Evolutionary conservation across 2,888 invertebrate genomes (phyloP), one percentile per base, ranked within the genome.

Genomic region (Falcaria lacertinaria): DNA sequence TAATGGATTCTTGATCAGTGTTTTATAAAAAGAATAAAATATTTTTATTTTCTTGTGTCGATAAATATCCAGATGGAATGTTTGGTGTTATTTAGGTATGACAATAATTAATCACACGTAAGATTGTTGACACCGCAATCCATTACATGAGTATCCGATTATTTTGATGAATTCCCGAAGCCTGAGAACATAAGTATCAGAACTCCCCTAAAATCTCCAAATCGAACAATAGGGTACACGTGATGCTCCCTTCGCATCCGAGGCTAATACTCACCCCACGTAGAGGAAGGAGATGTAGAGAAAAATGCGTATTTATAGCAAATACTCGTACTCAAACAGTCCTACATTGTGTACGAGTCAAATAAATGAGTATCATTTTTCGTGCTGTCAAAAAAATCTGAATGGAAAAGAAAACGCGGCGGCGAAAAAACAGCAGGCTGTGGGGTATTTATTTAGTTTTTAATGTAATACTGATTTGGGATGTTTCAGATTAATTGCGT

Each of bases 251-350:
- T 84, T 71, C 74, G 69, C 68, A 69, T 69, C 72, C 74, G 74
- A 76, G 80, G 79, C 87, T 85, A 86, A 86, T 83, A 78, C 80
- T 80, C 86, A 85, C 88, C 89, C 89, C 79, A 86, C 69, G 65
- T 78, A 67, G 73, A 80, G 80, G 80, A 83, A 83, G 81, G 85
- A 88, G 87, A 87, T 83, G 86, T 79, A 81, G 83, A 89, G 87
- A 89, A 89, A 88, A 89, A 89, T 89, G 71, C 87, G 88, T 89
- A 89, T 89, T 89, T 89, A 89, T 89, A 89, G 89, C 89, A 89
- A 90, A 90, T 90, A 90, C 88, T 87, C 85, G 86, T 89, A 89
- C 89, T 89, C 90, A 89, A 90, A 90, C 89, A 89, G 88, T 82
- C 85, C 84, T 84, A 89, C 89, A 89, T 89, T 89, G 89, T 90